A percentile compares a stretch with the other conserved stretches of the same genome.
These are phyloP conservation scores for Vicugna pacos DNA, from an alignment of 2,113 vertebrate genomes.

Conservation along the genomic window DNA sequence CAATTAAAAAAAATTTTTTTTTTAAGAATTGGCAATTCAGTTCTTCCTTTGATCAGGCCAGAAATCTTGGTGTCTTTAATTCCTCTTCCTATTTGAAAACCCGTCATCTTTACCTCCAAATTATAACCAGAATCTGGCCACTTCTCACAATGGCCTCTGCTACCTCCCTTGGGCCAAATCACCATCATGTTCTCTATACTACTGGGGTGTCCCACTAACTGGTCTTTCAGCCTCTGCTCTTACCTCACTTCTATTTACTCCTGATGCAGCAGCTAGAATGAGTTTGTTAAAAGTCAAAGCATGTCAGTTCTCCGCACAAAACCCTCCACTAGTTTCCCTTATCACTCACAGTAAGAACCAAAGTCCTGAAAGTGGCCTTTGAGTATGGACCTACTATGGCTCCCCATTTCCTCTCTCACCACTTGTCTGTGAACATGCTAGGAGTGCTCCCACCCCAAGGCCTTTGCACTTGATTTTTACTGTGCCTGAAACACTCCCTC, in stretches of 20 bases:
- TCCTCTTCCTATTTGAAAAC: background rate
- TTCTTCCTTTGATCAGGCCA: background rate
- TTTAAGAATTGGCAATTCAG: background rate
- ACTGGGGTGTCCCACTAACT: background rate
- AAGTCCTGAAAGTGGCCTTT: accelerated
- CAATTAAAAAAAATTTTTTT: too few relatives aligned
- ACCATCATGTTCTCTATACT: background rate
- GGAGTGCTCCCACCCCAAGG: background rate
- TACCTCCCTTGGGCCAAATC: background rate
- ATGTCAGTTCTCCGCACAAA: background rate
- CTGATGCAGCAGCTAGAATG: background rate
- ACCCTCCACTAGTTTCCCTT: background rate
- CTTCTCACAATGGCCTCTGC: background rate
- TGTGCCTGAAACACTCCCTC: background rate
- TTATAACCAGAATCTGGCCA: background rate
- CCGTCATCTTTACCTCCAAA: background rate
- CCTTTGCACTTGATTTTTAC: background rate
- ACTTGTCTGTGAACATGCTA: background rate
- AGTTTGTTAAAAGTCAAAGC: background rate
- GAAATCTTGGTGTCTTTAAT: background rate
- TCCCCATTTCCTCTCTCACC: background rate
- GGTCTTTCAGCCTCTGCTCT: background rate
- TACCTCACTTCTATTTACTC: background rate
- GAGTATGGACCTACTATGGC: accelerated
- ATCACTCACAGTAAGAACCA: background rate